phyloP scores from a whole-genome alignment of 2,797 vertebrate species.

The Lacerta viridis region DNA sequence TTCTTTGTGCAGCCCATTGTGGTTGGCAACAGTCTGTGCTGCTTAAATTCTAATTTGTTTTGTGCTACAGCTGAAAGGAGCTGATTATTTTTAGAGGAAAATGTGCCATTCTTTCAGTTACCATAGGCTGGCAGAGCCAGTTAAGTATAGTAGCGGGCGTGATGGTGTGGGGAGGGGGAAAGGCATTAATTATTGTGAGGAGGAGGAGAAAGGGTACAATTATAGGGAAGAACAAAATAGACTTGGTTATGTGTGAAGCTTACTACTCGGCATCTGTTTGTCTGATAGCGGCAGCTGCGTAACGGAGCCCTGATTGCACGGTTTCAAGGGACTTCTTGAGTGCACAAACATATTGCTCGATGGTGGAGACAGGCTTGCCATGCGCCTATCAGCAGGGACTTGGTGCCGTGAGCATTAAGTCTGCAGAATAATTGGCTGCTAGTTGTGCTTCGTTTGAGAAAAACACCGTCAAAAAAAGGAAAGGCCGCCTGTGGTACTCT shows the following conservation, averaged over 20 bases:
- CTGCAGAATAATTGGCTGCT: constrained; percentile 8
- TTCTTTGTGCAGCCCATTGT: constrained; percentile 7
- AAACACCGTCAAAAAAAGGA: neutral
- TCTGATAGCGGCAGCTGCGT: neutral
- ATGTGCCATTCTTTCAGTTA: neutral
- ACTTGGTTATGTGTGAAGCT: neutral
- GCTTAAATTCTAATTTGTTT: constrained; percentile 42
- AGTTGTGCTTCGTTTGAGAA: neutral
- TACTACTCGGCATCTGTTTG: constrained; percentile 23
- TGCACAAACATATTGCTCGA: neutral
- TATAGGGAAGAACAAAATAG: neutral
- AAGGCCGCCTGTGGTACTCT: neutral
- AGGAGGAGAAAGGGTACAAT: neutral
- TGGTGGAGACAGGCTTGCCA: neutral
- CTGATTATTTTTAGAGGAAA: constrained; percentile 31
- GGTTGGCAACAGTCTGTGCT: neutral
- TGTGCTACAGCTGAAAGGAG: constrained; percentile 36
- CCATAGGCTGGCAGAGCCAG: constrained; percentile 5
- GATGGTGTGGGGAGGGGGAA: neutral
- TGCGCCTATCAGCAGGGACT: constrained; percentile 2
- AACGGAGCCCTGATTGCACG: neutral
- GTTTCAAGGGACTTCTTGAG: constrained; percentile 13
- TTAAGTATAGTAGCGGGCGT: constrained; percentile 11
- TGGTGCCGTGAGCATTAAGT: neutral
- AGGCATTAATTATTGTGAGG: constrained; percentile 14